Percentiles rank a stretch among this genome's conserved stretches.
These are phyloP conservation scores for Syritta pipiens DNA, from an alignment of 2,888 invertebrate genomes.

Conservation along the genomic window DNA sequence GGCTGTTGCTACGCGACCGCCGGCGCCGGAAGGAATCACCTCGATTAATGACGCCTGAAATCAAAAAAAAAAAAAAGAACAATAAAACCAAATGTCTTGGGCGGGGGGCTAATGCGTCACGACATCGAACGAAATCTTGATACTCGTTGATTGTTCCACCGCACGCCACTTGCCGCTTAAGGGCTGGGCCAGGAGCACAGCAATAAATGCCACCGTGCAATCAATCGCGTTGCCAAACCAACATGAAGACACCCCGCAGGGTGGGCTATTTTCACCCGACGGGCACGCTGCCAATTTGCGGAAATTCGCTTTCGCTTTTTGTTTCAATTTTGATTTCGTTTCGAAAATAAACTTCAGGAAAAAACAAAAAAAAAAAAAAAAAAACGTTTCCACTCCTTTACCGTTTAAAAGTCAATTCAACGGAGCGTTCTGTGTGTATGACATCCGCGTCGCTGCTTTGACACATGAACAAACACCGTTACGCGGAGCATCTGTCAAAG, in stretches of 20 bases:
- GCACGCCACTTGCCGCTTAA: conserved; percentile 53
- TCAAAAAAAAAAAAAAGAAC: conserved; percentile 2
- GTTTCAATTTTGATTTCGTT: neutral
- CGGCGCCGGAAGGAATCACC: conserved; percentile 95
- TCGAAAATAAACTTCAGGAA: conserved; percentile 5
- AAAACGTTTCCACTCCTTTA: too few species aligned
- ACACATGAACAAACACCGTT: conserved; percentile 35
- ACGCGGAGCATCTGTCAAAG: conserved; percentile 44
- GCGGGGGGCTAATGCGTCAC: conserved; percentile 37
- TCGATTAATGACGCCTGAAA: conserved; percentile 92
- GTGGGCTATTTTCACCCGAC: conserved; percentile 25
- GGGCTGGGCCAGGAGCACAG: conserved; percentile 4
- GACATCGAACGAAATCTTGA: neutral
- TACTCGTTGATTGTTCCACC: conserved; percentile 43
- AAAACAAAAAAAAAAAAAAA: too few species aligned
- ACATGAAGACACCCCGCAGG: too few species aligned
- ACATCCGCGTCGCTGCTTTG: conserved; percentile 13
- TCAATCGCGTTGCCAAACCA: conserved; percentile 25
- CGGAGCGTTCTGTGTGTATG: neutral
- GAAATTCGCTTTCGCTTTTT: too few species aligned
- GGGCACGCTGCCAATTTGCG: conserved; percentile 30
- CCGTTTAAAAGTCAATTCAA: conserved; percentile 27
- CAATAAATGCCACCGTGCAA: conserved; percentile 14
- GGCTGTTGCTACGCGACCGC: conserved; percentile 89
- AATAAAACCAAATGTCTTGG: too few species aligned